Conservation (phyloP, 2,113 vertebrate species). For the Pan troglodytes region NHGRI_mPanTro3-v2.1_pri NC_072398.2:118080501-118081000, state of each 20-base stretch:
- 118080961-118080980: background rate
- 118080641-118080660: background rate
- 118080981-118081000: background rate
- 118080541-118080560: background rate
- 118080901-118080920: background rate
- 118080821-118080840: background rate
- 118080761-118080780: background rate
- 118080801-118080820: background rate
- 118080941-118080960: background rate
- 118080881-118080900: background rate
- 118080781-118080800: background rate
- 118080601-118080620: background rate
- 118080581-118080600: background rate
- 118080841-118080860: background rate
- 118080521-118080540: background rate
- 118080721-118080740: background rate
- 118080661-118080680: background rate
- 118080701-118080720: background rate
- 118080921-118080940: background rate
- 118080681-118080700: too few relatives aligned
- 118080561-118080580: background rate
- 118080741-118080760: background rate
- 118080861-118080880: background rate
- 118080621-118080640: background rate
- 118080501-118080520: conserved; percentile 18